phyloP scores from a whole-genome alignment of 2,797 vertebrate genomes.

The Neoniphon sammara region DNA sequence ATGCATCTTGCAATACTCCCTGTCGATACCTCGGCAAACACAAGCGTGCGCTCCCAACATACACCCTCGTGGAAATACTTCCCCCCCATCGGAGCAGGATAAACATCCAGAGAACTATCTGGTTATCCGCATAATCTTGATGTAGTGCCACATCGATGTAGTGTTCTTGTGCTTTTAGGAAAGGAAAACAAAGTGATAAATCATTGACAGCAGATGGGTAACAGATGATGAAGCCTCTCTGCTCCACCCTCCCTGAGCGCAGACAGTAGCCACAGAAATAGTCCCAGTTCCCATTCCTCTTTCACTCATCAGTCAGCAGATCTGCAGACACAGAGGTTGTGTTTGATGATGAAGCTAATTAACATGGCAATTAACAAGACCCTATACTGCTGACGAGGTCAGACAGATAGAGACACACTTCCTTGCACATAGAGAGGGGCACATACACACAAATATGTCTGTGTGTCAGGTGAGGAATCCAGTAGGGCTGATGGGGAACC shows the following conservation, averaged over 20 bases:
- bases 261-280: conserved; percentile 45
- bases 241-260: conserved; percentile 48
- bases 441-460: conserved; percentile 1
- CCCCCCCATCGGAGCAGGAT: conserved; percentile 35
- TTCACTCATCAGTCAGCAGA: conserved; percentile 71
- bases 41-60: background rate
- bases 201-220: conserved; percentile 61
- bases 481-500: conserved; percentile 21
- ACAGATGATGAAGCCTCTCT: conserved; percentile 57
- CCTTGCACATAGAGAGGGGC: background rate
- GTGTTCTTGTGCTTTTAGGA: conserved; percentile 45
- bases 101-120: conserved; percentile 38
- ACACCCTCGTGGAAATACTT: conserved; percentile 2
- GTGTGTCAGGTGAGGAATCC: conserved; percentile 9
- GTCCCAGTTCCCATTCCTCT: conserved; percentile 10
- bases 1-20: background rate
- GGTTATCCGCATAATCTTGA: conserved; percentile 27
- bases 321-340: conserved; percentile 46
- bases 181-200: conserved; percentile 71
- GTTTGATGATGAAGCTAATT: conserved; percentile 80
- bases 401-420: conserved; percentile 23
- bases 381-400: conserved; percentile 68
- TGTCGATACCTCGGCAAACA: conserved; percentile 33
- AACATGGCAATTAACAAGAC: conserved; percentile 74
- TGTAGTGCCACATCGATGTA: conserved; percentile 40